Percentiles rank a stretch among this genome's conserved stretches.
Conservation (phyloP, 2,888 invertebrate genomes). For the Tachina grossa region DNA sequence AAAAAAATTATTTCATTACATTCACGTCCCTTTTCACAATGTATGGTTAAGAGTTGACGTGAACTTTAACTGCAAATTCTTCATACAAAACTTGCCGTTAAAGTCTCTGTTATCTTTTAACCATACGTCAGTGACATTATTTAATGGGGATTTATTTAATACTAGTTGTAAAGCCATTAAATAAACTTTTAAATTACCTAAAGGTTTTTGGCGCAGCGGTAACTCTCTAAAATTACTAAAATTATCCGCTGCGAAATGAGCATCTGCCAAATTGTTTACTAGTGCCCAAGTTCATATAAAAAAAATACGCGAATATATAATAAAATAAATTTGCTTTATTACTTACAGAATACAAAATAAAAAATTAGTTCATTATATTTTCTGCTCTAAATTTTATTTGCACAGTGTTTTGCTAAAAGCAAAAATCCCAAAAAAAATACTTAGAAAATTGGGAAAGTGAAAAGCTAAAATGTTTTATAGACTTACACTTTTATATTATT, state of each 20-base stretch:
- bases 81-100: no score
- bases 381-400: slow-evolving; percentile 3
- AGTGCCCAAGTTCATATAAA: background rate
- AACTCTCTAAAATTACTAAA: background rate
- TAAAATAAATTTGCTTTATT: background rate
- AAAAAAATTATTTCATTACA: no score
- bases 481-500: background rate
- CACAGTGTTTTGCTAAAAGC: background rate
- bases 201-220: background rate
- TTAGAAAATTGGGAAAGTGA: background rate
- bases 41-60: no score
- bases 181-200: no score
- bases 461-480: background rate
- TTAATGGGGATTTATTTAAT: no score
- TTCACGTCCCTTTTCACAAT: no score
- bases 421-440: background rate
- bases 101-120: no score
- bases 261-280: slow-evolving; percentile 46
- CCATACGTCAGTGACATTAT: no score
- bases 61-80: no score
- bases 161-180: no score
- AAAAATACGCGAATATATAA: background rate
- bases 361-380: background rate
- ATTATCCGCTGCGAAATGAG: background rate
- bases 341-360: background rate